Evolutionary conservation across 2,113 vertebrate species (phyloP).

Genomic region (Todiramphus chloris): DNA sequence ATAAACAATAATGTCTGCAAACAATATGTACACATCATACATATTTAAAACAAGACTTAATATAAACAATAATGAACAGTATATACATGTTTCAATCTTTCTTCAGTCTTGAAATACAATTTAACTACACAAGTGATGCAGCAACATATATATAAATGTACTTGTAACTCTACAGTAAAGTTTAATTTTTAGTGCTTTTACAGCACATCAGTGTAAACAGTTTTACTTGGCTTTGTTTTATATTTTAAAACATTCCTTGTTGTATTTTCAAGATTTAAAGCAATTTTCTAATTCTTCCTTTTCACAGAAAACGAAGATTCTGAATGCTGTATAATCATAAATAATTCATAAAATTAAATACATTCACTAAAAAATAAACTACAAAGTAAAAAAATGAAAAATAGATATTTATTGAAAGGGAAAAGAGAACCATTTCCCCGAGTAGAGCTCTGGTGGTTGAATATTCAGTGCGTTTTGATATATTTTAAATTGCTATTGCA

Average conservation of each 20-base stretch:
- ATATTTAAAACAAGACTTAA: slow-evolving; percentile 99
- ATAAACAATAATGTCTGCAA: slow-evolving; percentile 99
- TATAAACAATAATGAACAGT: slow-evolving; percentile 99
- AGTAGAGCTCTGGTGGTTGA: slow-evolving; percentile 95
- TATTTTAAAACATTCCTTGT: slow-evolving; percentile 98
- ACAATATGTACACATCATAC: slow-evolving; percentile 99
- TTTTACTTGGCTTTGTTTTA: slow-evolving; percentile 99
- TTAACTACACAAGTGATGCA: slow-evolving; percentile 87
- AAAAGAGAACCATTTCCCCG: slow-evolving; percentile 89
- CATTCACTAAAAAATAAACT: slow-evolving; percentile 99
- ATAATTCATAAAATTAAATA: slow-evolving; percentile 99
- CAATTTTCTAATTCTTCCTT: slow-evolving; percentile 99
- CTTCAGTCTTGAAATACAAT: slow-evolving; percentile 86
- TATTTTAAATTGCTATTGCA: slow-evolving; percentile 97
- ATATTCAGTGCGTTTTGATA: slow-evolving; percentile 98
- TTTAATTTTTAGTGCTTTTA: slow-evolving; percentile 88
- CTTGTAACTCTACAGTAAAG: slow-evolving; percentile 92
- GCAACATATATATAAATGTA: slow-evolving; percentile 91
- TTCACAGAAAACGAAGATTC: slow-evolving; percentile 99
- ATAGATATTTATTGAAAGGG: slow-evolving; percentile 97
- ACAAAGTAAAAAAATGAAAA: slow-evolving; percentile 93
- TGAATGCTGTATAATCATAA: slow-evolving; percentile 98
- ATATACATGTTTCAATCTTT: slow-evolving; percentile 92
- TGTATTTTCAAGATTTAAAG: slow-evolving; percentile 96
- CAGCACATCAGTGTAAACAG: slow-evolving; percentile 99